These are phyloP conservation scores for Chionodraco myersi DNA, from an alignment of 2,113 vertebrate species.

Conservation along the genomic window DNA sequence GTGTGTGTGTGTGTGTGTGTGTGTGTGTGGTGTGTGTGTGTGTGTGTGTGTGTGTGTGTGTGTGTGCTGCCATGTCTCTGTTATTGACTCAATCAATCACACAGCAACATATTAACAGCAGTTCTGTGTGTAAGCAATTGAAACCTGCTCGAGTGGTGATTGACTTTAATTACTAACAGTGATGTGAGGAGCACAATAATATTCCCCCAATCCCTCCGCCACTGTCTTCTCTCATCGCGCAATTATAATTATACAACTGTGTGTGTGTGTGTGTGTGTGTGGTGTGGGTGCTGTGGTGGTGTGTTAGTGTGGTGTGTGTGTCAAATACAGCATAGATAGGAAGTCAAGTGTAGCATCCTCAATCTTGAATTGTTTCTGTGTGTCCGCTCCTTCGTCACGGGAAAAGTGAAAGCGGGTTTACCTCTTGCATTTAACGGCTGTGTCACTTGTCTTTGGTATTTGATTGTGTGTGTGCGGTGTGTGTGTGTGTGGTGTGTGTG, in stretches of 20 bases:
- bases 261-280: constrained; percentile 9
- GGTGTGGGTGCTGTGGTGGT: neutral
- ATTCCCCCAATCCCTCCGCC: constrained; percentile 54
- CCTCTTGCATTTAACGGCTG: too few relatives aligned
- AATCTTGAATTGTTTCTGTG: too few relatives aligned
- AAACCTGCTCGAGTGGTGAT: constrained; percentile 67
- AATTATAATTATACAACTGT: constrained; percentile 57
- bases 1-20: neutral
- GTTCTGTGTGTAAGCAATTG: constrained; percentile 30
- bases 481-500: too few relatives aligned
- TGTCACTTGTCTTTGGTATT: too few relatives aligned
- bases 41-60: constrained; percentile 11
- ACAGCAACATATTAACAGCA: constrained; percentile 34
- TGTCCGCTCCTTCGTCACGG: too few relatives aligned
- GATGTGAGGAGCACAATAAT: constrained; percentile 66
- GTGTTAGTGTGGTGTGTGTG: constrained; percentile 6
- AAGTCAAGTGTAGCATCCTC: too few relatives aligned
- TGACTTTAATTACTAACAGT: constrained; percentile 75
- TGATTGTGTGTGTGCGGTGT: too few relatives aligned
- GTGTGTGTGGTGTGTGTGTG: neutral
- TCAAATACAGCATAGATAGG: too few relatives aligned
- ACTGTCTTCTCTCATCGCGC: constrained; percentile 30
- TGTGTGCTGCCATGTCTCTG: constrained; percentile 23
- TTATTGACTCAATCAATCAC: constrained; percentile 72
- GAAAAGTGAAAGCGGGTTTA: too few relatives aligned